Evolutionary conservation across 2,113 vertebrate genomes (phyloP), one percentile per base, ranked within the genome.

Genomic region (Heloderma charlesbogerti): DNA sequence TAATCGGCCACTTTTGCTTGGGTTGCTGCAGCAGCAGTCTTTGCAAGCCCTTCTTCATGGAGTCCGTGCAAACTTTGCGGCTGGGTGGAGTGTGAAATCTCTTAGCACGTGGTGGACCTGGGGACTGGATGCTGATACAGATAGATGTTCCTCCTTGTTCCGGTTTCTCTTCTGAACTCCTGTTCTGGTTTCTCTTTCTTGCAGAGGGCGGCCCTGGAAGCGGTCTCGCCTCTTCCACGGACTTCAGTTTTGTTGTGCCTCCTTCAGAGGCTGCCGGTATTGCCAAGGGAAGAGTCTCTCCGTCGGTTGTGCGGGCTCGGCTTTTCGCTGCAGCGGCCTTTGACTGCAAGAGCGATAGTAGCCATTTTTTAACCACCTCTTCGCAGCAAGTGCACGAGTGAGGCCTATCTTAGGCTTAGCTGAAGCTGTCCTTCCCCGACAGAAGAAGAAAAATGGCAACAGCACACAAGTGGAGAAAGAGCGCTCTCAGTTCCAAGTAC

Each of bases 401-500:
- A 2, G 34, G 51, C n/a, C 69, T 8, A 40, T 34, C 66, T 54
- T 37, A 27, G 22, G n/a, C 71, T n/a, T 6, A 2, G 48, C 16
- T 18, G 31, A 81, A 48, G 31, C 29, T 13, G 6, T 43, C 29
- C 48, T 34, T 81, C 29, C 79, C 79, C 54, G 79, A 6, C 29
- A 80, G 77, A 48, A 60, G 31, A n/a, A 34, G 60, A 18, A 22
- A 18, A 54, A 86, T 86, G 66, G 31, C 34, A 3, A 1, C 25
- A 12, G 25, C 22, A 7, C 9, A 43, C 12, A 7, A 6, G 25
- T 12, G 43, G 77, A n/a, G 66, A 48, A 51, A 54, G 3, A 22
- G 2, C 0, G 5, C 12, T 25, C 71, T 48, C 6, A 6, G 34
- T 2, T 9, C 22, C 0, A 9, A 37, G 34, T 37, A 9, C 12